Evolutionary conservation across 1,140 invertebrate genomes (phyloP), one percentile per base, ranked within the genome.

Genomic region (Drosophila nebulosa): DNA sequence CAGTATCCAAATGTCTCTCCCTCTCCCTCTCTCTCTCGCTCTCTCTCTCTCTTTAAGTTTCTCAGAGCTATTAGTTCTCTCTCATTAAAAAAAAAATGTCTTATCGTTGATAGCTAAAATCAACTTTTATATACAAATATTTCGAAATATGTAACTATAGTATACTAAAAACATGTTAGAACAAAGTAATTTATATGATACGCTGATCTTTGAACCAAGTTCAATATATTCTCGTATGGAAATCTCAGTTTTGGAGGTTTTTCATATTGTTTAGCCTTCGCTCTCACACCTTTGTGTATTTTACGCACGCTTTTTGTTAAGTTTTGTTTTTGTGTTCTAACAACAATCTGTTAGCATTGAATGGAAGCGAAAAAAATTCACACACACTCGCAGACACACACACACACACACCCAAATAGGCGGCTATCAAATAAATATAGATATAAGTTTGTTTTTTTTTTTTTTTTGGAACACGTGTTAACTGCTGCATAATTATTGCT

Each of bases 61-160:
- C 22, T 10, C 32, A n/a, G n/a, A n/a, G n/a, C 24, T 22, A 14
- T 16, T 14, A 3, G 3, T 9, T 30, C 24, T 55, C 52, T 53
- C 56, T 53, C 58, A 65, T 67, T 1, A 35, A 58, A 39, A 18
- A 57, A 35, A 58, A 39, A 18, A 57, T 18, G 60, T 55, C 36
- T 64, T 67, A 85, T 79, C 64, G 69, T 56, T 52, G 50, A 32
- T 58, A 30, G 3, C 30, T 26, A n/a, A 21, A 46, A 7, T 7
- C 32, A 30, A 26, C n/a, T 16, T 24, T 16, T 30, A 50, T 50
- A 14, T n/a, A n/a, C n/a, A n/a, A n/a, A n/a, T n/a, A n/a, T n/a
- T n/a, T n/a, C n/a, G n/a, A n/a, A n/a, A n/a, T n/a, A n/a, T n/a
- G n/a, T n/a, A n/a, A n/a, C n/a, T n/a, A n/a, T n/a, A 62, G 32